Evolutionary conservation across 2,797 vertebrate species (phyloP).

Genomic region (Etheostoma nigrum): DNA sequence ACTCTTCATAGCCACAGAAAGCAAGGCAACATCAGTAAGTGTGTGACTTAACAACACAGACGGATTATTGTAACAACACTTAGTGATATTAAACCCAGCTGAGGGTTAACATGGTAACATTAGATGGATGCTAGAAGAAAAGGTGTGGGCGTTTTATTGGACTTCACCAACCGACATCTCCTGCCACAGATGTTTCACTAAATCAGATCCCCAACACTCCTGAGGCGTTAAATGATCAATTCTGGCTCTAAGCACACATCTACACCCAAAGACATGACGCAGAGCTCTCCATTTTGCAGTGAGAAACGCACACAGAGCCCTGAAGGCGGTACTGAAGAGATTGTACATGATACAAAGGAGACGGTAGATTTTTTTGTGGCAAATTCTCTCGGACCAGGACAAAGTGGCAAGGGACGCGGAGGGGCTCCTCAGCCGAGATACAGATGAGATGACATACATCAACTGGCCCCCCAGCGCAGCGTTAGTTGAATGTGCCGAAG

Average conservation of each 20-base stretch:
- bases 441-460: constrained; percentile 49
- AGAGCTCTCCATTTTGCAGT: constrained; percentile 39
- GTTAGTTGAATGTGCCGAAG: constrained; percentile 45
- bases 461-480: constrained; percentile 17
- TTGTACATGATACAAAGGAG: constrained; percentile 53
- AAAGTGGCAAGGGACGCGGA: constrained; percentile 26
- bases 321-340: constrained; percentile 7
- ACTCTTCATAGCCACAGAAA: not conserved
- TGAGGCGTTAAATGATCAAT: constrained; percentile 9
- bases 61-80: not conserved
- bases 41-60: constrained; percentile 20
- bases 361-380: constrained; percentile 45
- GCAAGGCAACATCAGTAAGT: not conserved
- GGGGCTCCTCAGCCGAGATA: constrained; percentile 29
- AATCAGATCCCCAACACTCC: constrained; percentile 52
- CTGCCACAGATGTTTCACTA: constrained; percentile 43
- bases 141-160: constrained; percentile 46
- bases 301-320: constrained; percentile 13
- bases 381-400: constrained; percentile 35
- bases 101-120: constrained; percentile 30
- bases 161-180: constrained; percentile 47
- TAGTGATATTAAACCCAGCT: constrained; percentile 17
- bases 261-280: constrained; percentile 17
- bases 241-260: constrained; percentile 9
- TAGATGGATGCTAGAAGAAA: constrained; percentile 19